Evolutionary conservation across 2,888 invertebrate genomes (phyloP).

Genomic region (Parapristionchus giblindavisi): DNA sequence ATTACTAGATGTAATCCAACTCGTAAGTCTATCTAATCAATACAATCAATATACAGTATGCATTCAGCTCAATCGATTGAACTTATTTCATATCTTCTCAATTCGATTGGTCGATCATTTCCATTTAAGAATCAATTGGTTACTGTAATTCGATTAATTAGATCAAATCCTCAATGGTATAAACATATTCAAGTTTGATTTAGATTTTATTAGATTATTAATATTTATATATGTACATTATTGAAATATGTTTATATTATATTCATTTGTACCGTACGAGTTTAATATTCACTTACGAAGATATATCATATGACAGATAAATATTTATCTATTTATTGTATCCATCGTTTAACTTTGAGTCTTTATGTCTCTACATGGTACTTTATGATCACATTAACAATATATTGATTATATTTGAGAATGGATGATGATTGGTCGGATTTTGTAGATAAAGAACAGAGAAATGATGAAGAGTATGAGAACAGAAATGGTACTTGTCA

Average conservation of each 20-base stretch:
- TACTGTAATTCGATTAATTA: conserved; percentile 4
- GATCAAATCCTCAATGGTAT: conserved; percentile 8
- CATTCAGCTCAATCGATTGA: neutral
- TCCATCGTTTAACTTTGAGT: too few species aligned
- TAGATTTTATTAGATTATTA: neutral
- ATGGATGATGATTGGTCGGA: conserved; percentile 26
- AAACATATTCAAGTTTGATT: conserved; percentile 5
- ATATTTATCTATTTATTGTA: too few species aligned
- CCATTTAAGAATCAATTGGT: conserved; percentile 21
- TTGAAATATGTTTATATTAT: too few species aligned
- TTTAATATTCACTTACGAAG: too few species aligned
- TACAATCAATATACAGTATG: neutral
- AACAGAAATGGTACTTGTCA: too few species aligned
- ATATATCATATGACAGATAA: too few species aligned
- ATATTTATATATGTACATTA: conserved; percentile 2
- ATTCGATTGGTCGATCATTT: conserved; percentile 1
- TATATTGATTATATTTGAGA: too few species aligned
- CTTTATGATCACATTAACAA: too few species aligned
- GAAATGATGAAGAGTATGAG: neutral
- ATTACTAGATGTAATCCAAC: conserved; percentile 20
- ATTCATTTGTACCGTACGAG: too few species aligned
- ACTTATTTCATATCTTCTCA: conserved; percentile 14
- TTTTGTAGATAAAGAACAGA: conserved; percentile 11
- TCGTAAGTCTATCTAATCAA: conserved; percentile 8
- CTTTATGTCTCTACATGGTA: too few species aligned